Evolutionary conservation across 1,140 invertebrate species (phyloP).

Genomic region (Acromyrmex heyeri): DNA sequence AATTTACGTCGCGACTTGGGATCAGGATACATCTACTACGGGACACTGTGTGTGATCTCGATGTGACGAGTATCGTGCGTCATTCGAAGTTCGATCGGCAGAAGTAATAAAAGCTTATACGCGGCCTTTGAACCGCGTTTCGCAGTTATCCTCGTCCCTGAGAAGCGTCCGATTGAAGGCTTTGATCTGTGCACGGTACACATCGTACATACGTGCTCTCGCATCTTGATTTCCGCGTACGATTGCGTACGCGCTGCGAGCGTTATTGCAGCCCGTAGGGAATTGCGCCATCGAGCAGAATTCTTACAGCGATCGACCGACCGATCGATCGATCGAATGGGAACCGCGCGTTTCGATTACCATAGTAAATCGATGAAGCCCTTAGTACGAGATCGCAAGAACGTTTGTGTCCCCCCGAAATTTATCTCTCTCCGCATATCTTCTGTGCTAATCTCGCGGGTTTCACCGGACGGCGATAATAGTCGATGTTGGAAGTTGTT

Average conservation of each 20-base stretch:
- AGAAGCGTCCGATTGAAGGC: conserved; percentile 24
- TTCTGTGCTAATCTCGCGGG: background rate
- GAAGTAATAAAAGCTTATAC: conserved; percentile 56
- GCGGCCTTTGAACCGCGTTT: conserved; percentile 29
- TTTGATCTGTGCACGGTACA: conserved; percentile 39
- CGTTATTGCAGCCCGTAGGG: conserved; percentile 37
- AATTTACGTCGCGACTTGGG: background rate
- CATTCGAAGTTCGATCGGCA: conserved; percentile 2
- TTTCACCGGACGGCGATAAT: conserved; percentile 16
- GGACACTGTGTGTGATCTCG: background rate
- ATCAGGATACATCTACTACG: background rate
- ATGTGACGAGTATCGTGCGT: conserved; percentile 7
- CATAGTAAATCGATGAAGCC: background rate
- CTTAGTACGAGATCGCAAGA: background rate
- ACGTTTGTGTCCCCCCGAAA: too few species aligned
- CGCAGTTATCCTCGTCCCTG: conserved; percentile 7
- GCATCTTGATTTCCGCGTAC: conserved; percentile 54
- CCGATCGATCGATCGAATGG: background rate
- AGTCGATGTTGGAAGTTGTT: conserved; percentile 6
- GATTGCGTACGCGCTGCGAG: conserved; percentile 6
- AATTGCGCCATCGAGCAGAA: conserved; percentile 9
- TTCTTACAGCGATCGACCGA: conserved; percentile 39
- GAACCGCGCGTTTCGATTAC: background rate
- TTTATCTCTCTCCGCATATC: background rate
- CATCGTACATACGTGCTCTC: conserved; percentile 5